Conservation (phyloP, 2,888 invertebrate genomes). For the Lobophora halterata region DNA sequence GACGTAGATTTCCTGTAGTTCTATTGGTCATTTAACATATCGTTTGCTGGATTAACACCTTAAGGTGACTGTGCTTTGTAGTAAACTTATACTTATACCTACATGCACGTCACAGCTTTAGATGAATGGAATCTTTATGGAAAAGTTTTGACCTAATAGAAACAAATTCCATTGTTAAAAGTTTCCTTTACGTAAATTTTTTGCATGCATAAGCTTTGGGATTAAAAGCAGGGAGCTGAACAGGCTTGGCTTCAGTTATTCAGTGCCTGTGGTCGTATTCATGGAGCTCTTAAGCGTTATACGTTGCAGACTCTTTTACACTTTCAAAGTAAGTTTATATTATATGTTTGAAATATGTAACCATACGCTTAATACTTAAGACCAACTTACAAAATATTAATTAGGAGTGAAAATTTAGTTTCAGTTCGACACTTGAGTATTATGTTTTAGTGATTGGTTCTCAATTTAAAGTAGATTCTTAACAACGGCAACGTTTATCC, state of each 20-base stretch:
- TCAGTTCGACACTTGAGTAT: too few relatives aligned
- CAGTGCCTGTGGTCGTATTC: conserved; percentile 17
- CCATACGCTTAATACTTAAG: too few relatives aligned
- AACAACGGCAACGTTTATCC: too few relatives aligned
- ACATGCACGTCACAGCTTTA: conserved; percentile 18
- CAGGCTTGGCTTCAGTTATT: conserved; percentile 29
- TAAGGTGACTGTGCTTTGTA: conserved; percentile 13
- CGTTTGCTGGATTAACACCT: conserved; percentile 9
- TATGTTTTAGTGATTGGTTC: too few relatives aligned
- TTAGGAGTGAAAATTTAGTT: too few relatives aligned
- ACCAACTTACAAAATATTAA: too few relatives aligned
- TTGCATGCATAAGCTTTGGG: conserved; percentile 35
- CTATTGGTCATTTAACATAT: background rate
- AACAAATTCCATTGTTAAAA: conserved; percentile 38
- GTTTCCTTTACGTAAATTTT: conserved; percentile 41
- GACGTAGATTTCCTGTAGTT: too few relatives aligned
- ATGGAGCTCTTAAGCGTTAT: conserved; percentile 10
- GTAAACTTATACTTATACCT: conserved; percentile 14
- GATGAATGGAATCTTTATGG: conserved; percentile 43
- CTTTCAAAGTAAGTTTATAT: conserved; percentile 10
- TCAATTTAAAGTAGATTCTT: too few relatives aligned
- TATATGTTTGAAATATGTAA: too few relatives aligned
- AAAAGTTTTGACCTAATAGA: conserved; percentile 39
- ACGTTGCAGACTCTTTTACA: conserved; percentile 3
- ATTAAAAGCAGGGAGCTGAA: conserved; percentile 32